phyloP scores from a whole-genome alignment of 1,140 invertebrate species.

The Caenorhabditis remanei region DNA sequence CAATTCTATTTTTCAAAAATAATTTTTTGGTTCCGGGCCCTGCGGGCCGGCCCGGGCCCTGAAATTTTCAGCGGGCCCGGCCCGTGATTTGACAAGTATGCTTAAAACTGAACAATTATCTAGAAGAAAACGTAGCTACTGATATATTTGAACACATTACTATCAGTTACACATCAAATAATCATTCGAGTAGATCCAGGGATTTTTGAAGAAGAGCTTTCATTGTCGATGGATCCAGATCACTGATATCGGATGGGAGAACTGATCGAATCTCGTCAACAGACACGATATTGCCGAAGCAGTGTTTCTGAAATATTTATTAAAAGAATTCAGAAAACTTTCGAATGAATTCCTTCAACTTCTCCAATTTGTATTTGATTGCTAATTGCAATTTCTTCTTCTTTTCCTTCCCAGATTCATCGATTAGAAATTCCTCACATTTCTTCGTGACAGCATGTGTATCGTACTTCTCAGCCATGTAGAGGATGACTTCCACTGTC shows the following conservation, averaged over 20 bases:
- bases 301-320: background rate
- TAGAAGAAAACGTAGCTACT: no score
- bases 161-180: no score
- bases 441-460: background rate
- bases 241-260: background rate
- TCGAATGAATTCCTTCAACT: background rate
- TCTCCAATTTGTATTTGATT: background rate
- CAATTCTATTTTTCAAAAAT: no score
- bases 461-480: background rate
- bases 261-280: background rate
- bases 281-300: background rate
- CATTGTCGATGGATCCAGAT: background rate
- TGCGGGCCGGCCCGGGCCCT: no score
- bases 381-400: background rate
- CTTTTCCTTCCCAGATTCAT: background rate
- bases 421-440: background rate
- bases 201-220: background rate
- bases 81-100: no score
- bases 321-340: background rate
- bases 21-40: no score
- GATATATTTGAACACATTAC: no score
- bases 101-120: no score
- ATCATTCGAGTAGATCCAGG: no score
- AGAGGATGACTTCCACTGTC: background rate
- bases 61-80: background rate